These are phyloP conservation scores for Schlechtendalia chinensis DNA, from an alignment of 1,140 invertebrate species.

Conservation along the genomic window DNA sequence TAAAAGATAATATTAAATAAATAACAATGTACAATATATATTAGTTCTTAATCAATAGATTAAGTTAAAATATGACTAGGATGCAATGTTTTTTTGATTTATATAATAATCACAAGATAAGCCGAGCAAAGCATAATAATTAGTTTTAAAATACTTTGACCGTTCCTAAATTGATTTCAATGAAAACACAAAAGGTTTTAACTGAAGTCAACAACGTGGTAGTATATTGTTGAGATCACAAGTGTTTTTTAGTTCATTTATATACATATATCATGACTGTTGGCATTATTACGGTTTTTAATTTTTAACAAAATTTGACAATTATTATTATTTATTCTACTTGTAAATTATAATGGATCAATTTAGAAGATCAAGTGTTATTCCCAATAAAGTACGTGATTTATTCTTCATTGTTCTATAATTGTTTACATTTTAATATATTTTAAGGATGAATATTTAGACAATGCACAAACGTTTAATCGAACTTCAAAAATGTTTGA, in stretches of 20 bases:
- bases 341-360: conserved; percentile 1
- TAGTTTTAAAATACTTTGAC: background rate
- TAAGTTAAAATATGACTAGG: background rate
- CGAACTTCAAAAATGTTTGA: conserved; percentile 37
- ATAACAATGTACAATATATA: background rate
- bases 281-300: background rate
- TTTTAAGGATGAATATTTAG: conserved; percentile 43
- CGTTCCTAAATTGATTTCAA: conserved; percentile 20
- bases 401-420: background rate
- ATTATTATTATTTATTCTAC: background rate
- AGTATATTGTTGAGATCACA: background rate
- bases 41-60: conserved; percentile 3
- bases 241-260: background rate
- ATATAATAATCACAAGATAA: background rate
- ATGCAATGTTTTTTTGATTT: conserved; percentile 8
- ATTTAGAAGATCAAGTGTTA: conserved; percentile 39
- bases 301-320: background rate
- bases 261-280: background rate
- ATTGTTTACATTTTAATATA: background rate
- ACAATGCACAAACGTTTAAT: conserved; percentile 28
- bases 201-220: background rate
- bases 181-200: conserved; percentile 30
- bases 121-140: background rate
- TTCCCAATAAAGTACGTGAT: conserved; percentile 38
- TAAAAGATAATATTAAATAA: conserved; percentile 20